These are phyloP conservation scores for Hippolais icterina DNA, from an alignment of 2,113 vertebrate species.

Conservation along the genomic window DNA sequence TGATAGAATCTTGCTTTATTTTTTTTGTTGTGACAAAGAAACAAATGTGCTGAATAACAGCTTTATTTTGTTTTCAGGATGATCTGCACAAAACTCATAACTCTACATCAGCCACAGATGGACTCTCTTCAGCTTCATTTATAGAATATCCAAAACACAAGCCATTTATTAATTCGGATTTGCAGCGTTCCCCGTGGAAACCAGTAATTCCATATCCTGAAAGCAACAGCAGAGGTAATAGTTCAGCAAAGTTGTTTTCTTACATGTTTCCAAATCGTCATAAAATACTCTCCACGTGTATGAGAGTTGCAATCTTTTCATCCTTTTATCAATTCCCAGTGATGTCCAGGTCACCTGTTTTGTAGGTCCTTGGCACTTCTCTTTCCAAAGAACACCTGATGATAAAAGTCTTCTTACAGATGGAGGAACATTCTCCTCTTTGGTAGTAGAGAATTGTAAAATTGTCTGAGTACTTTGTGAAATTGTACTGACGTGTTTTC, in stretches of 20 bases:
- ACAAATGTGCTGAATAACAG: neutral
- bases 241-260: neutral
- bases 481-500: neutral
- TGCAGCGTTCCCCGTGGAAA: constrained; percentile 68
- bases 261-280: neutral
- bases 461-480: neutral
- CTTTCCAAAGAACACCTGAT: neutral
- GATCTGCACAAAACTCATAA: neutral
- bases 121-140: constrained; percentile 79
- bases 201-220: constrained; percentile 88
- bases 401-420: neutral
- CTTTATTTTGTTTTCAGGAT: constrained; percentile 59
- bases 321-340: neutral
- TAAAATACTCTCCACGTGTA: neutral
- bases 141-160: constrained; percentile 81
- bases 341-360: neutral
- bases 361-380: neutral
- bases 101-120: constrained; percentile 62
- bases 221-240: constrained; percentile 88
- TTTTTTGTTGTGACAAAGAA: neutral
- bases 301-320: neutral
- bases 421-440: neutral
- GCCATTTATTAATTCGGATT: constrained; percentile 82
- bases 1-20: neutral
- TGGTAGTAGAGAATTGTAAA: neutral